These are phyloP conservation scores for Hemicentrotus pulcherrimus DNA, from an alignment of 35 echinoderm and acorn worm genomes.

Conservation along the genomic window DNA sequence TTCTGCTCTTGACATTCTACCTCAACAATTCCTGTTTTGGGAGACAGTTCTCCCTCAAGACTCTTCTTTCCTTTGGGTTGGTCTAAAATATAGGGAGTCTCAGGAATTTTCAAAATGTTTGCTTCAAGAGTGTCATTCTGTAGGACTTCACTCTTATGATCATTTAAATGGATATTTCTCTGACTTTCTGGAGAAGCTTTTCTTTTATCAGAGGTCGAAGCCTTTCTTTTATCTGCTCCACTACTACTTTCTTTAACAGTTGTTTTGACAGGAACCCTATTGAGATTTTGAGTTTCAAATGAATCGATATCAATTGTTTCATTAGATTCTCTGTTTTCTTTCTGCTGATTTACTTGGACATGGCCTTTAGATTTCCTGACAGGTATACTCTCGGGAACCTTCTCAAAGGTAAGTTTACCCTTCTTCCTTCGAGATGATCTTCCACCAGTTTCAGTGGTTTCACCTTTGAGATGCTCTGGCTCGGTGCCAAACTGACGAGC, in stretches of 20 bases:
- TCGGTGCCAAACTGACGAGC: constrained; percentile 74
- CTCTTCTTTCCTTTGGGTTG: background rate
- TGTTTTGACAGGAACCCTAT: background rate
- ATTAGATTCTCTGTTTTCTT: background rate
- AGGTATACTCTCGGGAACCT: background rate
- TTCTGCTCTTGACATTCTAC: background rate
- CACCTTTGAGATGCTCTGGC: constrained; percentile 45
- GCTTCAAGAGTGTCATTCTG: background rate
- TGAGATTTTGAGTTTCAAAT: background rate
- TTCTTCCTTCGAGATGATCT: constrained; percentile 10
- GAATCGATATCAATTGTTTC: background rate
- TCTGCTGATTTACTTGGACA: background rate
- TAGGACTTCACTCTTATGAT: background rate
- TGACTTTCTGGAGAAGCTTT: background rate
- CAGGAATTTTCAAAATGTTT: background rate
- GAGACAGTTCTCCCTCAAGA: background rate
- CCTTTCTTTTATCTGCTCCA: background rate
- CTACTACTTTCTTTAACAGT: background rate
- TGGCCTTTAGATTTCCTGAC: background rate
- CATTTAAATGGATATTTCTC: background rate
- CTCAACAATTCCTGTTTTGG: background rate
- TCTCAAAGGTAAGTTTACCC: background rate
- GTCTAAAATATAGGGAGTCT: background rate
- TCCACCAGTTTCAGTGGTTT: background rate
- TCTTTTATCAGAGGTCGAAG: background rate